Base-by-base conservation (phyloP, 2,797 vertebrate genomes). In the Bradypodion pumilum region DNA sequence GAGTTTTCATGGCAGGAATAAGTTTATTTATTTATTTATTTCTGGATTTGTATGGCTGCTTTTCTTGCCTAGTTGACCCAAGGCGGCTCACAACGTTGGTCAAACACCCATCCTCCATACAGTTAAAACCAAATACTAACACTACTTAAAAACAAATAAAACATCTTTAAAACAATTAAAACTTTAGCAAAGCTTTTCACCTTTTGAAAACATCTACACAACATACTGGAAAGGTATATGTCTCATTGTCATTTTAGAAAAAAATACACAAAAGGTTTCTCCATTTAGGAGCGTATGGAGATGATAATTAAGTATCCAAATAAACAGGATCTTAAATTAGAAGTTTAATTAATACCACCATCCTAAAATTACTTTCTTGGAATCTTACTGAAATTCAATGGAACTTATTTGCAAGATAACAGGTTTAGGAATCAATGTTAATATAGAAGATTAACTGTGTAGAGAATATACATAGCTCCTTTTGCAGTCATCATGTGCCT, bases 251-350 rank as follows among this genome's bases (percentile, higher is more conserved):
- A 23, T 60, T 27, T 42, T 59, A 27, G 65, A 42, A 49, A 65
- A 35, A 65, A 56, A 19, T 25, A 44, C 49, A 37, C 15, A 74
- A 40, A 25, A 68, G 9, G 7, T 25, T 7, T 69, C 35, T 52
- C 35, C 42, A 68, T 60, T 66, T 40, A 83, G 63, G 16, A 37
- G 44, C 25, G n/a, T 15, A 7, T 23, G 63, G 65, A 83, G 40
- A 32, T 77, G 70, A 44, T 83, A 77, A 83, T 77, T 83, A 70
- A 44, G 44, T 77, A 70, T 70, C 59, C 7, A 69, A 75, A 77
- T 77, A 83, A 77, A 70, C 52, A 83, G 52, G 35, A 56, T 44
- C 74, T 77, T 60, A 69, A 69, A 83, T 83, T 77, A 77, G 82
- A 60, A 77, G 44, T 69, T 60, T 77, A 83, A 77, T 70, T 83